Conservation (phyloP, 2,113 vertebrate genomes). For the Ophthalmotilapia sp. region DNA sequence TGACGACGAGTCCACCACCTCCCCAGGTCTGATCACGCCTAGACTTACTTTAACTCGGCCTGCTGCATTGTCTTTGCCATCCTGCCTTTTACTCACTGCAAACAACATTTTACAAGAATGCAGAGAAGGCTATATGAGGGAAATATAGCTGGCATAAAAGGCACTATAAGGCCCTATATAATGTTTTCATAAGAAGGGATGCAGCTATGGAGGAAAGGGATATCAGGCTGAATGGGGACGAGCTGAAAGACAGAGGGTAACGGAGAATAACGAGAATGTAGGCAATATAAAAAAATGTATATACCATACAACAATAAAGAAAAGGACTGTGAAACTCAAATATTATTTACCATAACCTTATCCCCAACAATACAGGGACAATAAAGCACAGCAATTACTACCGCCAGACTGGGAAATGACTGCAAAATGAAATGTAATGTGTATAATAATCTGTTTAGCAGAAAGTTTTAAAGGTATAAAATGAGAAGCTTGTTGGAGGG, state of each 20-base stretch:
- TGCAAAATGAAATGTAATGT: background rate
- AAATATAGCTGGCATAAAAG: background rate
- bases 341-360: background rate
- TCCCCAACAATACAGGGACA: background rate
- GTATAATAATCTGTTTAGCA: background rate
- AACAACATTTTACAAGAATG: background rate
- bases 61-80: background rate
- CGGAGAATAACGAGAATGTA: background rate
- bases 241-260: background rate
- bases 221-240: background rate
- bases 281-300: background rate
- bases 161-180: background rate
- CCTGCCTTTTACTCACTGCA: background rate
- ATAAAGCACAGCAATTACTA: background rate
- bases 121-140: background rate
- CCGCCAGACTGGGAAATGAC: background rate
- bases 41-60: constrained; percentile 12
- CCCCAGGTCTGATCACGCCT: background rate
- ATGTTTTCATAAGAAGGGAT: background rate
- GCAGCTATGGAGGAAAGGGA: background rate
- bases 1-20: constrained; percentile 14
- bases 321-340: background rate
- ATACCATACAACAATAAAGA: background rate
- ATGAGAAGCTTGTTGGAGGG: background rate
- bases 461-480: background rate